Conservation (phyloP, 1,140 invertebrate genomes). For the Drosophila leontia region DNA sequence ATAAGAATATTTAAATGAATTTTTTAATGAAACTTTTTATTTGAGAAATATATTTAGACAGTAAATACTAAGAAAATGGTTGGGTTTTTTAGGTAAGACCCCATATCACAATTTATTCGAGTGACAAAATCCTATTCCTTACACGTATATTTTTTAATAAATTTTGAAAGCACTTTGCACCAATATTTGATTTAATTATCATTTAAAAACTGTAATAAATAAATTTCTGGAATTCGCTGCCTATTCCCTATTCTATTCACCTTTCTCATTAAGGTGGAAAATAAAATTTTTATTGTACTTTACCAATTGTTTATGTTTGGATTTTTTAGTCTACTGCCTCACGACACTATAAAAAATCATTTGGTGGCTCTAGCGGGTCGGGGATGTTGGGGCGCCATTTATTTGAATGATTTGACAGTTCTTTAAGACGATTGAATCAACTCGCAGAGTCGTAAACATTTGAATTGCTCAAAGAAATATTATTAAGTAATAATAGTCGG, state of each 20-base stretch:
- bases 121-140: too few species aligned
- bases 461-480: constrained; percentile 63
- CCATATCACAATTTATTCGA: too few species aligned
- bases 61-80: too few species aligned
- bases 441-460: constrained; percentile 64
- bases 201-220: not conserved
- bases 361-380: constrained; percentile 7
- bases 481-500: constrained; percentile 70
- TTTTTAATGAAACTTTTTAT: not conserved
- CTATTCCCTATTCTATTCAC: constrained; percentile 14
- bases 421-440: constrained; percentile 74
- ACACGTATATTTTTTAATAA: not conserved
- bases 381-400: constrained; percentile 66
- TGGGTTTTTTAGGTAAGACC: too few species aligned
- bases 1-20: not conserved
- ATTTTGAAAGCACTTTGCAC: not conserved
- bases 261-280: constrained; percentile 18
- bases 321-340: constrained; percentile 18
- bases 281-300: constrained; percentile 39
- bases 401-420: constrained; percentile 82
- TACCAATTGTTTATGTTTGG: constrained; percentile 23
- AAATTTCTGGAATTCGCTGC: not conserved
- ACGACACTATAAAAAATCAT: constrained; percentile 24
- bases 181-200: constrained; percentile 15
- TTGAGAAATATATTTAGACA: too few species aligned